These are phyloP conservation scores for fruit fly (Drosophila melanogaster) DNA, from an alignment of 1,140 invertebrate genomes.

Conservation along the genomic window Release_6_plus_ISO1_MT NT_033779.5:19426001-19426500, in stretches of 20 bases:
- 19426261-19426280: conserved; percentile 7
- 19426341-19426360: conserved; percentile 44
- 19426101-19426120: conserved; percentile 11
- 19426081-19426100: conserved; percentile 61
- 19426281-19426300: conserved; percentile 45
- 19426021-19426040: conserved; percentile 43
- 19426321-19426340: conserved; percentile 56
- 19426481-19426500: conserved; percentile 73
- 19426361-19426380: conserved; percentile 67
- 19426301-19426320: conserved; percentile 37
- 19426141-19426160: conserved; percentile 27
- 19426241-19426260: conserved; percentile 24
- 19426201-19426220: conserved; percentile 75
- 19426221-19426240: conserved; percentile 29
- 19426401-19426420: conserved; percentile 26
- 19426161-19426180: conserved; percentile 29
- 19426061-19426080: conserved; percentile 61
- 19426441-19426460: conserved; percentile 37
- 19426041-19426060: conserved; percentile 14
- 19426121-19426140: conserved; percentile 6
- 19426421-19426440: conserved; percentile 64
- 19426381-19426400: conserved; percentile 52
- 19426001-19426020: conserved; percentile 12
- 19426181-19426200: conserved; percentile 47
- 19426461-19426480: conserved; percentile 47